Percentiles rank a stretch among this genome's conserved stretches.
phyloP scores from a whole-genome alignment of 2,888 invertebrate species.

The Acrobasis suavella region DNA sequence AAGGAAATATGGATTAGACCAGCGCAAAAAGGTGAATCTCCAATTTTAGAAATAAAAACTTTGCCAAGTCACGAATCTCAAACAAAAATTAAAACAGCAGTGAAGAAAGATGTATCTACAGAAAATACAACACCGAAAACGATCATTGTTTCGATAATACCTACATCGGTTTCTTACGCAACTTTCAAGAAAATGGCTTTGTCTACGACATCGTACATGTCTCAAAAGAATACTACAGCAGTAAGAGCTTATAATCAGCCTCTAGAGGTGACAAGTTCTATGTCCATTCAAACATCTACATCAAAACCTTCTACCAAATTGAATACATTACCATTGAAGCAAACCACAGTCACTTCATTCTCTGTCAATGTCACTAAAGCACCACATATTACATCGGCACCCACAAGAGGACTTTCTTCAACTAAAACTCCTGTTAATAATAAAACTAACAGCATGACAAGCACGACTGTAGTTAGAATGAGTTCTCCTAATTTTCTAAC shows the following conservation, averaged over 20 bases:
- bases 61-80: slow-evolving; percentile 50
- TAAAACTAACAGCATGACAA: slow-evolving; percentile 74
- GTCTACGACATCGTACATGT: slow-evolving; percentile 56
- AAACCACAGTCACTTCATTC: slow-evolving; percentile 22
- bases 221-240: slow-evolving; percentile 46
- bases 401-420: slow-evolving; percentile 34
- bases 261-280: slow-evolving; percentile 56
- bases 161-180: slow-evolving; percentile 72
- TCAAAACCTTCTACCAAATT: slow-evolving; percentile 36
- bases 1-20: slow-evolving; percentile 79
- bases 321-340: slow-evolving; percentile 26
- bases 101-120: slow-evolving; percentile 52
- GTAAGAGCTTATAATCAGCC: slow-evolving; percentile 44
- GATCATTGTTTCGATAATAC: slow-evolving; percentile 76
- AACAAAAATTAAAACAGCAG: slow-evolving; percentile 50
- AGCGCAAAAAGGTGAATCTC: slow-evolving; percentile 75
- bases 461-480: slow-evolving; percentile 53
- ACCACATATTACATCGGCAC: slow-evolving; percentile 33
- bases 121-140: slow-evolving; percentile 69
- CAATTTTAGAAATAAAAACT: slow-evolving; percentile 55
- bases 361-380: slow-evolving; percentile 36
- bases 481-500: slow-evolving; percentile 60
- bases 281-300: slow-evolving; percentile 48
- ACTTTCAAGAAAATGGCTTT: slow-evolving; percentile 72
- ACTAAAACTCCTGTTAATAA: slow-evolving; percentile 44